Evolutionary conservation across 2,888 invertebrate species (phyloP).

Genomic region (Leptothorax acervorum): DNA sequence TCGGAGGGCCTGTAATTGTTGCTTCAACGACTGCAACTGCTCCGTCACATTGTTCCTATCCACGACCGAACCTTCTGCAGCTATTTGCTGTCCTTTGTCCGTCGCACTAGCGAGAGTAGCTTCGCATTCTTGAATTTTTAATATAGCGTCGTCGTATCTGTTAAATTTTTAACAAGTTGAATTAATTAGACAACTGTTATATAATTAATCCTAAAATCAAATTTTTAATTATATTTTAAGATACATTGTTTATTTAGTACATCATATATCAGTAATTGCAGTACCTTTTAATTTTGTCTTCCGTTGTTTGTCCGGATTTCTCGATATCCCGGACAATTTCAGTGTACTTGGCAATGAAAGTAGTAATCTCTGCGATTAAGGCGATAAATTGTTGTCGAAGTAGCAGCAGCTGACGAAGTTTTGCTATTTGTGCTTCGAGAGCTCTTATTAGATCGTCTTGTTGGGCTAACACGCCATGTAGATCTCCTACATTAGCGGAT

Average conservation of each 20-base stretch:
- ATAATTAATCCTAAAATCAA: not conserved
- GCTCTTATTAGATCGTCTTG: constrained; percentile 95
- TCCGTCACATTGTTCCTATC: constrained; percentile 96
- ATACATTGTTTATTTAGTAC: not conserved
- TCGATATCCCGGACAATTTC: constrained; percentile 95
- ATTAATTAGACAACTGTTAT: not conserved
- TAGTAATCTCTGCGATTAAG: constrained; percentile 94
- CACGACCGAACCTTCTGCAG: constrained; percentile 94
- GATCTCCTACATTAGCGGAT: constrained; percentile 91
- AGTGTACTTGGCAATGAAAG: constrained; percentile 94
- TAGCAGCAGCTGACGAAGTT: constrained; percentile 91
- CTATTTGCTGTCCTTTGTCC: constrained; percentile 97
- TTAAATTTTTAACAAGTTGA: not conserved
- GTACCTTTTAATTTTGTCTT: constrained; percentile 93
- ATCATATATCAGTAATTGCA: not conserved
- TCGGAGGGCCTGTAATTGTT: constrained; percentile 92
- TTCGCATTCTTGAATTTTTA: constrained; percentile 96
- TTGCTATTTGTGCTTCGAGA: constrained; percentile 94
- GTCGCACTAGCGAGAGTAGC: constrained; percentile 94
- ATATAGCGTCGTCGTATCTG: constrained; percentile 92
- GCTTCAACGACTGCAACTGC: constrained; percentile 94
- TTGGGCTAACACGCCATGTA: constrained; percentile 92
- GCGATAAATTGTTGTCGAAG: constrained; percentile 96
- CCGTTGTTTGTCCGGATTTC: constrained; percentile 92
- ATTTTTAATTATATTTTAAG: not conserved